A percentile compares a stretch with the other conserved stretches of the same genome.
Conservation (phyloP, 30 jellyfish, hydroid and myxozoan genomes). For the Phacellophora camtschatica region DNA sequence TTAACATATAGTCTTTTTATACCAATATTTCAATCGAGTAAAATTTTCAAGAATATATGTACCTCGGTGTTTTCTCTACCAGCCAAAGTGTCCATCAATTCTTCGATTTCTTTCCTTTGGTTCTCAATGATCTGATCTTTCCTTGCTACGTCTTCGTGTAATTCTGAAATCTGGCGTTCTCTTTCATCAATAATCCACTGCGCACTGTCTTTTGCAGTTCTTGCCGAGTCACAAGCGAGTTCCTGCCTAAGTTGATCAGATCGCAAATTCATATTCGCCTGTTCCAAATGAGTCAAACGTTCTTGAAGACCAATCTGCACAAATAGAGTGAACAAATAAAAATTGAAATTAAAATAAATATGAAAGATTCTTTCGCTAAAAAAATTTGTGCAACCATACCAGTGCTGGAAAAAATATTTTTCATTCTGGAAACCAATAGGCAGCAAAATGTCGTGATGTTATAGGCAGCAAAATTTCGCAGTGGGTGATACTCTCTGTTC, state of each 20-base stretch:
- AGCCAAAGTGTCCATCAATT: constrained; percentile 44
- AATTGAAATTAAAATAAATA: no score
- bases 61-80: constrained; percentile 81
- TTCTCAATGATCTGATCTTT: constrained; percentile 62
- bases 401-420: no score
- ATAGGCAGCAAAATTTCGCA: no score
- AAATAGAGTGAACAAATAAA: no score
- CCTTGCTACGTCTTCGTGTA: constrained; percentile 81
- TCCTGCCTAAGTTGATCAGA: constrained; percentile 66
- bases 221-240: constrained; percentile 56
- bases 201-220: constrained; percentile 59
- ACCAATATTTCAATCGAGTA: background rate
- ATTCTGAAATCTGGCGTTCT: constrained; percentile 32
- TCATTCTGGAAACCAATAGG: no score
- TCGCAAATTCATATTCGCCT: constrained; percentile 45
- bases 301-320: constrained; percentile 63
- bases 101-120: constrained; percentile 61
- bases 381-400: no score
- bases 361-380: no score
- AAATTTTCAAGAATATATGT: background rate
- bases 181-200: constrained; percentile 58
- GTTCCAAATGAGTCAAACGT: constrained; percentile 62
- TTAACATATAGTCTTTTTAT: no score
- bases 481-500: no score
- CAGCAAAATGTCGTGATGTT: no score